Evolutionary conservation across 2,888 invertebrate genomes (phyloP), one percentile per base, ranked within the genome.

Genomic region (Pherbina coryleti): DNA sequence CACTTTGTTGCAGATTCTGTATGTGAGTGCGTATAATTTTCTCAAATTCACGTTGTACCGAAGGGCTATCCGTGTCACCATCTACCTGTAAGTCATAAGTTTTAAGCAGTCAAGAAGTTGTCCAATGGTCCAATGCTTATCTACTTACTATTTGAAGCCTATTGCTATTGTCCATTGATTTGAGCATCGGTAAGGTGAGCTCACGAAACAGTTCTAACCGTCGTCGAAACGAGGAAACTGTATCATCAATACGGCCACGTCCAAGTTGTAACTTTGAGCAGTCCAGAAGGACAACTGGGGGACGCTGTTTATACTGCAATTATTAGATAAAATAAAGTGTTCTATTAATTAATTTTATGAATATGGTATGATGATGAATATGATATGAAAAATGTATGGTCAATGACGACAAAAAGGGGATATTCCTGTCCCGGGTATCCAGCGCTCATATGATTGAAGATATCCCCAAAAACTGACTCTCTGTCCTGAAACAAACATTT

Each of bases 261-360:
- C 96, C 96, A 66, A 96, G 91, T 88, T 97, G 96, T 78, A 97
- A 91, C 89, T 97, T 97, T 0, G 97, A 97, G 86, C 97, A 97
- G 90, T 98, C 98, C 84, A 98, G 91, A 0, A 98, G 91, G 5
- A 98, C 93, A 86, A 96, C 93, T 0, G 95, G 93, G 2, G 97
- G 97, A 70, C 92, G 91, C 83, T 94, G 92, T 76, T 93, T 92
- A 89, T 94, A 95, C 96, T 96, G 89, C 25, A 90, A 89, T 17
- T 17, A 73, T 14, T 49, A 49, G 25, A 34, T 17, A 34, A 8
- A 71, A 55, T 14, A 53, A 34, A 37, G 55, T n/a, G 22, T 8
- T 14, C 5, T 2, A 19, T 22, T 19, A 19, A n/a, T 55, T 55
- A 55, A 2, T 14, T 55, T 55, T 4, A 7, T 53, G 3, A n/a